Conservation (phyloP, 2,888 invertebrate genomes). For the Pteria penguin region DNA sequence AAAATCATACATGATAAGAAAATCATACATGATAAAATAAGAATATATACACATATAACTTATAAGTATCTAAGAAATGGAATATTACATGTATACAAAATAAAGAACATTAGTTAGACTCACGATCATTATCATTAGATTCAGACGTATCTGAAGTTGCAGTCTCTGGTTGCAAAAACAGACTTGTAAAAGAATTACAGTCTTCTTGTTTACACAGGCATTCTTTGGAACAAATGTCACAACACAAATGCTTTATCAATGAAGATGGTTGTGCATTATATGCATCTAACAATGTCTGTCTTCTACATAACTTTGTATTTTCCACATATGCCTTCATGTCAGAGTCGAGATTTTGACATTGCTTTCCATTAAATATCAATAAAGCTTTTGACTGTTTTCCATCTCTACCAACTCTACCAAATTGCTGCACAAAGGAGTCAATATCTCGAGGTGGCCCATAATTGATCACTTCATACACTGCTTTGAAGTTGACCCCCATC, state of each 20-base stretch:
- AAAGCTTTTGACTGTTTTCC: constrained; percentile 1
- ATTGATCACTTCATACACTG: constrained; percentile 1
- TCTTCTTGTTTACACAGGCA: background rate
- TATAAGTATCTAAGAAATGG: too few species aligned
- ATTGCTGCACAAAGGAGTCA: constrained; percentile 6
- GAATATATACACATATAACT: too few species aligned
- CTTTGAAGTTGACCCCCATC: constrained; percentile 12
- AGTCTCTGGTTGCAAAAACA: too few species aligned
- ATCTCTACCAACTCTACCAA: constrained; percentile 16
- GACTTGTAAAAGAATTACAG: background rate
- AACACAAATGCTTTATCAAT: constrained; percentile 6
- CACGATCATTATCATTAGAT: too few species aligned
- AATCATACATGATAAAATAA: too few species aligned
- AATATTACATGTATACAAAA: too few species aligned
- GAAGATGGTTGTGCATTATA: background rate
- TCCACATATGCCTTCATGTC: constrained; percentile 4
- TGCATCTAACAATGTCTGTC: background rate
- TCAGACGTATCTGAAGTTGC: too few species aligned
- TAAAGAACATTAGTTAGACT: too few species aligned
- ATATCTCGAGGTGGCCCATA: constrained; percentile 20
- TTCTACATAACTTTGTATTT: background rate
- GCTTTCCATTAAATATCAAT: background rate
- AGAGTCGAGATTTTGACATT: background rate
- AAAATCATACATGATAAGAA: too few species aligned
- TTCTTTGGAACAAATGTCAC: constrained; percentile 1